Conservation (phyloP, 2,888 invertebrate genomes). For the Ectemnius cavifrons region DNA sequence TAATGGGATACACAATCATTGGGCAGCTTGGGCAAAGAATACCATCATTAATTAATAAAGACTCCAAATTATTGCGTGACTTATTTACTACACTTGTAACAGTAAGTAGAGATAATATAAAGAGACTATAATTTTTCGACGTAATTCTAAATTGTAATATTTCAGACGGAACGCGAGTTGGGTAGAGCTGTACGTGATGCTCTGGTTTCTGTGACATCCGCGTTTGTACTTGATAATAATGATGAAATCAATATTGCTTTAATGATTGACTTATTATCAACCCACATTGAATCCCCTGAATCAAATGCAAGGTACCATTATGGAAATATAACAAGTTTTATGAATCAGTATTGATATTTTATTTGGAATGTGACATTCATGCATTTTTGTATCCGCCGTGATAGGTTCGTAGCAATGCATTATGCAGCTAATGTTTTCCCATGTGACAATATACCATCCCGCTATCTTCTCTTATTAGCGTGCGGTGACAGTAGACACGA, state of each 20-base stretch:
- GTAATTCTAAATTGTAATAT: slow-evolving; percentile 22
- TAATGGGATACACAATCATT: slow-evolving; percentile 87
- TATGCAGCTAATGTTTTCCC: slow-evolving; percentile 91
- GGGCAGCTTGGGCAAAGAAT: slow-evolving; percentile 84
- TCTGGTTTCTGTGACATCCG: slow-evolving; percentile 71
- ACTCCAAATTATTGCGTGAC: slow-evolving; percentile 81
- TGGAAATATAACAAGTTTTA: slow-evolving; percentile 7
- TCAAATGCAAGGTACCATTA: slow-evolving; percentile 78
- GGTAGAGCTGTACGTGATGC: slow-evolving; percentile 71
- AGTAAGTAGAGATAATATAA: slow-evolving; percentile 61
- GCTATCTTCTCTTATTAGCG: slow-evolving; percentile 89
- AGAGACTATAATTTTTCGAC: background rate
- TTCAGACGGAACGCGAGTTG: slow-evolving; percentile 71
- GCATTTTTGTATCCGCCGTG: background rate
- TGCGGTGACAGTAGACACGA: slow-evolving; percentile 91
- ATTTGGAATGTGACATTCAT: too few relatives aligned
- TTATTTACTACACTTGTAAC: slow-evolving; percentile 79
- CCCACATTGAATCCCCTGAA: slow-evolving; percentile 88
- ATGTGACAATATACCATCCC: slow-evolving; percentile 88
- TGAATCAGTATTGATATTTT: background rate
- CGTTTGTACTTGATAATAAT: slow-evolving; percentile 71
- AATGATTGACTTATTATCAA: slow-evolving; percentile 84
- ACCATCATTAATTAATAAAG: slow-evolving; percentile 83
- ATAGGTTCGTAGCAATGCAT: slow-evolving; percentile 88
- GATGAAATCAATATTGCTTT: slow-evolving; percentile 77